phyloP scores from a whole-genome alignment of 2,113 vertebrate genomes.

The Anguilla japonica region DNA sequence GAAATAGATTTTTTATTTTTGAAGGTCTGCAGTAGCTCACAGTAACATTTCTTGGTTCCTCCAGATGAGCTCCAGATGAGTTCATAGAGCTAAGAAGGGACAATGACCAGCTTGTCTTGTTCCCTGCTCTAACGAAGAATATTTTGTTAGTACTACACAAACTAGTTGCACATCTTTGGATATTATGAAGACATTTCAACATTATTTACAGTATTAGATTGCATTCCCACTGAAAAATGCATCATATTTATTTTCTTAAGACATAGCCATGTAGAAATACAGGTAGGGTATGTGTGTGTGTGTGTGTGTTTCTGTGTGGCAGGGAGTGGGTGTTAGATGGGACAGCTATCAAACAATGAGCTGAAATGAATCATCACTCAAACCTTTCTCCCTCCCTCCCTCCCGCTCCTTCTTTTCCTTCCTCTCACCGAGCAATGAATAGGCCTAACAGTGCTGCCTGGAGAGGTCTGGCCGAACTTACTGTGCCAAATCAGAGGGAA shows the following conservation, averaged over 20 bases:
- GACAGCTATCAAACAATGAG: slow-evolving; percentile 48
- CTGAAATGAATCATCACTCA: slow-evolving; percentile 46
- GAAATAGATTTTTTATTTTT: too few species aligned
- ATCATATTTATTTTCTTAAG: too few species aligned
- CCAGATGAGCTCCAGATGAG: neutral
- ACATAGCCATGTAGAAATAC: too few species aligned
- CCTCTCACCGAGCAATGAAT: slow-evolving; percentile 17
- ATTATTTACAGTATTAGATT: too few species aligned
- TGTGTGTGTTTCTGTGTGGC: neutral
- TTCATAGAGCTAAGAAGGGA: neutral
- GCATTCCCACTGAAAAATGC: too few species aligned
- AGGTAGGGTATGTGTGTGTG: neutral
- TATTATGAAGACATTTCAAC: too few species aligned
- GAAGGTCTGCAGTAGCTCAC: too few species aligned
- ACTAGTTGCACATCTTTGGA: too few species aligned
- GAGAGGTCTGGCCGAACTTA: slow-evolving; percentile 33
- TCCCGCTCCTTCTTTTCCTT: slow-evolving; percentile 20
- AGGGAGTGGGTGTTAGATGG: slow-evolving; percentile 40
- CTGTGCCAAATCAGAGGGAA: slow-evolving; percentile 32
- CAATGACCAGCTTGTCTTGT: too few species aligned
- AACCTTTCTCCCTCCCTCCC: slow-evolving; percentile 14
- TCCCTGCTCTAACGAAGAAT: too few species aligned
- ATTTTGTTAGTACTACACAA: too few species aligned
- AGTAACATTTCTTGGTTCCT: neutral
- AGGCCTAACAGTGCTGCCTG: slow-evolving; percentile 16